Conservation (phyloP, 2,888 invertebrate species). For the Omphaloscelis lunosa region DNA sequence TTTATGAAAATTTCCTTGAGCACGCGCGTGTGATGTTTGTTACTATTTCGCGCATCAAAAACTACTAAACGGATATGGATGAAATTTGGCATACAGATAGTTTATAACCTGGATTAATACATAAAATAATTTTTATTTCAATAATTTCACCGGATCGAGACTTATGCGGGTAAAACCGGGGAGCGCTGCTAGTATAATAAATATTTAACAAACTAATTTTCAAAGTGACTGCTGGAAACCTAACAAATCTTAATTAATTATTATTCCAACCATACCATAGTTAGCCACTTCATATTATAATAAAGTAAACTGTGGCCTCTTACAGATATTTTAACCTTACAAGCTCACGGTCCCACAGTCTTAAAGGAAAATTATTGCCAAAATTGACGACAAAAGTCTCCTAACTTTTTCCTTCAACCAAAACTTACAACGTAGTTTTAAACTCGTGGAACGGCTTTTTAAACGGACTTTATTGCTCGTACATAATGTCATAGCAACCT, state of each 20-base stretch:
- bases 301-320: neutral
- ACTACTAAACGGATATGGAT: too few species aligned
- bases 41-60: too few species aligned
- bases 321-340: neutral
- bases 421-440: neutral
- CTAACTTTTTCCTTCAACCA: neutral
- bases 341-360: neutral
- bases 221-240: neutral
- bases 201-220: neutral
- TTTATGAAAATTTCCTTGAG: too few species aligned
- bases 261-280: neutral
- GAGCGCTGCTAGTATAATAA: too few species aligned
- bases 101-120: too few species aligned
- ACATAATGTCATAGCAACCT: conserved; percentile 56
- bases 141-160: too few species aligned
- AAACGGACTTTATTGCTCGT: conserved; percentile 32
- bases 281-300: neutral
- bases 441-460: conserved; percentile 28
- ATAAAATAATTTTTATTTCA: too few species aligned
- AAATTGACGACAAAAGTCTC: neutral
- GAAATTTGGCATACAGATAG: too few species aligned
- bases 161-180: too few species aligned
- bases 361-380: neutral
- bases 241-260: neutral
- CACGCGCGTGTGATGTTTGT: too few species aligned